phyloP scores from a whole-genome alignment of 1,140 invertebrate genomes.

The Solenopsis fugax region DNA sequence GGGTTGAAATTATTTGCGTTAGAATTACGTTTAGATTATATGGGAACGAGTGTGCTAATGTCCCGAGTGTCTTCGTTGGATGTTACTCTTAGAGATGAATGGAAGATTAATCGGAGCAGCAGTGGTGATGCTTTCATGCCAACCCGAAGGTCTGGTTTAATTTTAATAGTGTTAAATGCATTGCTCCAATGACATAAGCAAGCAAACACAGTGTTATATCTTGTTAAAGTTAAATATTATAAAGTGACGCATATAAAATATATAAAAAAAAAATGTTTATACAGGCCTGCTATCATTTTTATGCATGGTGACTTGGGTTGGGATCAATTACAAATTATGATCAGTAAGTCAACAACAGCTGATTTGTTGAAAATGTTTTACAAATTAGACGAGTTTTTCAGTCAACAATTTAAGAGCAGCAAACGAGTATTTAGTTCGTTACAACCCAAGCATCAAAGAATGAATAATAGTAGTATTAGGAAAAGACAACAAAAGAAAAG shows the following conservation, averaged over 20 bases:
- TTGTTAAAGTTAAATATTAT: background rate
- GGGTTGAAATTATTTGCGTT: constrained; percentile 94
- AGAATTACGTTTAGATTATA: constrained; percentile 97
- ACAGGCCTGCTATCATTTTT: constrained; percentile 95
- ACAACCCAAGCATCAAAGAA: constrained; percentile 87
- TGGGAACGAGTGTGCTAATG: constrained; percentile 98
- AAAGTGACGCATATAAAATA: background rate
- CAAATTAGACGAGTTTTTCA: constrained; percentile 98
- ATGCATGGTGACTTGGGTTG: constrained; percentile 97
- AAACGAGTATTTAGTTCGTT: constrained; percentile 95
- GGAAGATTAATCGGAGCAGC: constrained; percentile 89
- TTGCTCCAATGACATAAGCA: background rate
- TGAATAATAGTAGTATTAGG: constrained; percentile 86
- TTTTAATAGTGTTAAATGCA: background rate
- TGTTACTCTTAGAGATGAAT: constrained; percentile 93
- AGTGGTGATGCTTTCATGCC: constrained; percentile 87
- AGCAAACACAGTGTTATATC: background rate
- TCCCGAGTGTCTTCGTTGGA: constrained; percentile 94
- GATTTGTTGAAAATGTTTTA: constrained; percentile 98
- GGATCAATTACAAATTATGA: constrained; percentile 98
- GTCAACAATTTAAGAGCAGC: constrained; percentile 97
- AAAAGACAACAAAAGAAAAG: constrained; percentile 84
- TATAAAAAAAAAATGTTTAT: background rate
- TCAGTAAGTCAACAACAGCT: constrained; percentile 98
- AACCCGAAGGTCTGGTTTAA: constrained; percentile 85